Conservation (phyloP, 2,797 vertebrate genomes). For the Jordanella pulchra region DNA sequence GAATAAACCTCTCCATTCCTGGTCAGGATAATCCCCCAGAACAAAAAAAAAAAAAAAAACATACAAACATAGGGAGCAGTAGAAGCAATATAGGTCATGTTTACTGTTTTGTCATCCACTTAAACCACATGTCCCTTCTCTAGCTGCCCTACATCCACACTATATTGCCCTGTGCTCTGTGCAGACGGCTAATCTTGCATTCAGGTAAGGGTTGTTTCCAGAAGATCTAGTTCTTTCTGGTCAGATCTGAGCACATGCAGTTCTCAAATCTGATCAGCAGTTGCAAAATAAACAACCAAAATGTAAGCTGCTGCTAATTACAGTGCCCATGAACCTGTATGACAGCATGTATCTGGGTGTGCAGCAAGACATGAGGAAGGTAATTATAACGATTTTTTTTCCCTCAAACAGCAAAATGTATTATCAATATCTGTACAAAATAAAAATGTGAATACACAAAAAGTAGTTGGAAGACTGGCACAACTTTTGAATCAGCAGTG, state of each 20-base stretch:
- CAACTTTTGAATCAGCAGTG: neutral
- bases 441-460: neutral
- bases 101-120: conserved; percentile 62
- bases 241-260: conserved; percentile 21
- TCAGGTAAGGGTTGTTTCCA: conserved; percentile 48
- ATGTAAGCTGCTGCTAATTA: conserved; percentile 17
- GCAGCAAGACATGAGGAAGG: neutral
- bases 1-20: conserved; percentile 61
- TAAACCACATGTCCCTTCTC: conserved; percentile 50
- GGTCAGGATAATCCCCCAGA: conserved; percentile 38
- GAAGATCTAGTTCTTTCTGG: conserved; percentile 51
- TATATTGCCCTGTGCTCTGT: conserved; percentile 27
- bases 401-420: neutral
- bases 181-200: conserved; percentile 57
- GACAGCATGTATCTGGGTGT: conserved; percentile 2
- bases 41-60: conserved; percentile 47
- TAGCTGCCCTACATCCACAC: conserved; percentile 63
- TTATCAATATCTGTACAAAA: neutral
- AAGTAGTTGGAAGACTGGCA: neutral
- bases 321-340: neutral
- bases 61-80: conserved; percentile 25
- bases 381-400: neutral
- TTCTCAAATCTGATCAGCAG: conserved; percentile 38
- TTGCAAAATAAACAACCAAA: conserved; percentile 21
- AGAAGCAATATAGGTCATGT: conserved; percentile 57